Conservation (phyloP, 2,797 vertebrate genomes). For the Cyprinodon diabolis region DNA sequence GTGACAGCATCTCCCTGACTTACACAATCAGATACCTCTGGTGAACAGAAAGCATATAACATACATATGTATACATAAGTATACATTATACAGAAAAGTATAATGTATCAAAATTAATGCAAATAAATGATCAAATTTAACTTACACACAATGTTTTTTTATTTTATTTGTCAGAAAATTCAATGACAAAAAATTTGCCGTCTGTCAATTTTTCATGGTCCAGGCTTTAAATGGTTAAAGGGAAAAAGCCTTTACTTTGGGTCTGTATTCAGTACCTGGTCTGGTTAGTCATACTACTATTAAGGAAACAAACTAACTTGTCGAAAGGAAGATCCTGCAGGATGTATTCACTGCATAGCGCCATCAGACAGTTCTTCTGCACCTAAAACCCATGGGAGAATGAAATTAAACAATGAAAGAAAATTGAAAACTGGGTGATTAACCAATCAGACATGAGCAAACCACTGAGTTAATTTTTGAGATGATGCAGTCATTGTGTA, state of each 20-base stretch:
- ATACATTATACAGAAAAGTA: no score
- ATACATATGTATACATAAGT: no score
- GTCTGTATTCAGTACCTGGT: neutral
- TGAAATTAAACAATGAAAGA: neutral
- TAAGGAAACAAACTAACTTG: constrained; percentile 78
- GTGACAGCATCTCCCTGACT: no score
- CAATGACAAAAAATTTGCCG: neutral
- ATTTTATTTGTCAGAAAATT: neutral
- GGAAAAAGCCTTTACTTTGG: constrained; percentile 6
- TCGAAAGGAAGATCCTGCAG: constrained; percentile 95
- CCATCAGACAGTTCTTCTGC: constrained; percentile 94
- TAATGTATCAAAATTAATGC: no score
- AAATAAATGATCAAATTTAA: no score
- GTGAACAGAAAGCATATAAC: no score
- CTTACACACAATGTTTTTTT: no score
- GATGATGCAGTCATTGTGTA: neutral
- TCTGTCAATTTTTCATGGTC: no score
- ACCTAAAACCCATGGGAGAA: constrained; percentile 77
- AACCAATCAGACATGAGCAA: neutral
- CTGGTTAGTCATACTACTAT: constrained; percentile 1
- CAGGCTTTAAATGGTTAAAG: neutral
- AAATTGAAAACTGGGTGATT: neutral
- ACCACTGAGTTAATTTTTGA: neutral
- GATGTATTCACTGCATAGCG: constrained; percentile 92
- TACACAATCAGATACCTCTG: no score